Evolutionary conservation across 37 sponge, comb jelly and placozoan genomes (phyloP), one percentile per base, ranked within the genome.

Genomic region (Amphimedon queenslandica): DNA sequence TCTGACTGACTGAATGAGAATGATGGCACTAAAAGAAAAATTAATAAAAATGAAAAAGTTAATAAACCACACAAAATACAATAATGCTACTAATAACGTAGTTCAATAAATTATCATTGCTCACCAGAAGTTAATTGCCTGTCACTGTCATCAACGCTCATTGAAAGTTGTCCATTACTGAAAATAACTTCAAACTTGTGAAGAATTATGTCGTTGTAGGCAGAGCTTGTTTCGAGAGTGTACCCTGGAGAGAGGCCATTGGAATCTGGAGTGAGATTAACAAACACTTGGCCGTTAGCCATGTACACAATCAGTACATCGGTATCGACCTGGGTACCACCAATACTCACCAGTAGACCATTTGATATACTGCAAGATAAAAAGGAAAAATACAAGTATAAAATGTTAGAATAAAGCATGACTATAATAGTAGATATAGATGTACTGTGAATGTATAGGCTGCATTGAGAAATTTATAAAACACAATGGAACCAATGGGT

Each of bases 181-280:
- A 77, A 68, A 31, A 67, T 35, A 8, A 77, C 40, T 31, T 24
- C 5, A 13, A 74, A 28, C 21, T 42, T 39, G 51, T 86, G 87
- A 4, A 75, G 6, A 30, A 53, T n/a, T 0, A 39, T 40, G 33
- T 86, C 87, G 32, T 80, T 80, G 71, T 79, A 79, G 18, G 40
- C 23, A 2, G 0, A 24, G 0, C 11, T 34, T 3, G 80, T 61
- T 42, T 32, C 58, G 13, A 28, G 5, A 37, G 57, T 66, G n/a
- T 1, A 30, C 0, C 25, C 72, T 1, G 35, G 40, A 43, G 31
- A 25, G 0, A 55, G 55, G 28, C 73, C 66, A 60, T 41, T 36
- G 58, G 41, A 64, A 53, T 25, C 28, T n/a, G 28, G 27, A n/a
- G 69, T 81, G 58, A 81, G 60, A 31, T 2, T 27, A 1, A 78